Conservation (phyloP, 2,113 vertebrate genomes). For the Hepsetus odoe region DNA sequence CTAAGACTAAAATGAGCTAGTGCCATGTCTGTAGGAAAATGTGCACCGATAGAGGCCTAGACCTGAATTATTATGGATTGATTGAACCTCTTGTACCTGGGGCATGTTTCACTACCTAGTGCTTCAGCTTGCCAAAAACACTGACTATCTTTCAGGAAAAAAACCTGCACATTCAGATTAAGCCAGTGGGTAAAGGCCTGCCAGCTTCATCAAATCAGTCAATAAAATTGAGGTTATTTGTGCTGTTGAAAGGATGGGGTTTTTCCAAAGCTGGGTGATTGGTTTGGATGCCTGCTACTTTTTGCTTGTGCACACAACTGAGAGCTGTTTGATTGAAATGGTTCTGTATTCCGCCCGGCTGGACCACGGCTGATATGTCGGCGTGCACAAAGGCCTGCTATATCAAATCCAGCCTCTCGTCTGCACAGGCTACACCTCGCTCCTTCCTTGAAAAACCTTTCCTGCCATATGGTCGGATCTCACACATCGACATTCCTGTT, state of each 20-base stretch:
- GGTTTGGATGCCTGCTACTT: constrained; percentile 26
- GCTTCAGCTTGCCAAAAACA: not conserved
- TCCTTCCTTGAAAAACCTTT: not conserved
- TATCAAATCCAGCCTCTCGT: not conserved
- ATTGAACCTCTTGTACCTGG: not conserved
- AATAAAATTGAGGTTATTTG: constrained; percentile 17
- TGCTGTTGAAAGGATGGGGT: constrained; percentile 8
- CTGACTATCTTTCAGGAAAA: not conserved
- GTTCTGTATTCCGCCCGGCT: not conserved
- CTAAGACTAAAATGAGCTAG: too few species aligned
- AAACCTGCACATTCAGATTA: not conserved
- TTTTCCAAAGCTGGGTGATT: constrained; percentile 21
- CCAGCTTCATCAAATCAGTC: constrained; percentile 23
- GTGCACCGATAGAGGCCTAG: too few species aligned
- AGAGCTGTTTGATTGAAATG: constrained; percentile 13
- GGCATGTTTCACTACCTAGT: not conserved
- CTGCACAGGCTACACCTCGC: not conserved
- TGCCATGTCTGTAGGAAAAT: too few species aligned
- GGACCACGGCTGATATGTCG: not conserved
- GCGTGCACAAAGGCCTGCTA: not conserved
- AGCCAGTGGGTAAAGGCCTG: constrained; percentile 6
- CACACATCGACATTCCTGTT: not conserved
- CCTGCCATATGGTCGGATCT: not conserved
- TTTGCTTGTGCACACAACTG: not conserved
- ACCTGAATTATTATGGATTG: not conserved